These are phyloP conservation scores for Acanthosepion esculentum DNA, from an alignment of 2,888 invertebrate genomes.

Conservation along the genomic window DNA sequence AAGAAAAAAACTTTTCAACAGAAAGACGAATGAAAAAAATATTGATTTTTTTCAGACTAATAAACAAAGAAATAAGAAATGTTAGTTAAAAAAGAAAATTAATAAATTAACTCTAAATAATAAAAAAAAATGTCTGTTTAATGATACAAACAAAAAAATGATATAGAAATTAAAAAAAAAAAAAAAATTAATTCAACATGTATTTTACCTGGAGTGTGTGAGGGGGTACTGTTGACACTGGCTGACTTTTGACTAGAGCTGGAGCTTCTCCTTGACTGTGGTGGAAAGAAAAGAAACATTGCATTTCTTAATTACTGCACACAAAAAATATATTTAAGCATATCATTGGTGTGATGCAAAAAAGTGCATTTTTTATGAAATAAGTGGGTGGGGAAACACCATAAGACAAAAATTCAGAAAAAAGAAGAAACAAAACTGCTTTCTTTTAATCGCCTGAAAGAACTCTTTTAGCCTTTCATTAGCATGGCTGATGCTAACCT, in stretches of 20 bases:
- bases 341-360: too few relatives aligned
- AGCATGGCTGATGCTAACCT: too few relatives aligned
- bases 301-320: background rate
- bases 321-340: too few relatives aligned
- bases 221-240: constrained; percentile 67
- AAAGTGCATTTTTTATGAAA: too few relatives aligned
- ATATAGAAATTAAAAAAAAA: too few relatives aligned
- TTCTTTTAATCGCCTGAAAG: too few relatives aligned
- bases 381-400: too few relatives aligned
- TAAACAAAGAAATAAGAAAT: background rate
- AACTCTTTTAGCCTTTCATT: too few relatives aligned
- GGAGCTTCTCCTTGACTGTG: constrained; percentile 60
- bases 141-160: background rate
- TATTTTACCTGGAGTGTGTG: constrained; percentile 67
- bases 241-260: constrained; percentile 68
- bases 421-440: too few relatives aligned
- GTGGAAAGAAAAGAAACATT: constrained; percentile 39
- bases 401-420: too few relatives aligned
- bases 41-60: background rate
- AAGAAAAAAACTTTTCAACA: background rate
- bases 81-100: background rate
- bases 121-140: background rate
- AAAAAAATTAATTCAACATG: background rate
- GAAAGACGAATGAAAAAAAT: background rate
- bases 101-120: background rate